Evolutionary conservation across 2,113 vertebrate genomes (phyloP).

Genomic region (Equus przewalskii): DNA sequence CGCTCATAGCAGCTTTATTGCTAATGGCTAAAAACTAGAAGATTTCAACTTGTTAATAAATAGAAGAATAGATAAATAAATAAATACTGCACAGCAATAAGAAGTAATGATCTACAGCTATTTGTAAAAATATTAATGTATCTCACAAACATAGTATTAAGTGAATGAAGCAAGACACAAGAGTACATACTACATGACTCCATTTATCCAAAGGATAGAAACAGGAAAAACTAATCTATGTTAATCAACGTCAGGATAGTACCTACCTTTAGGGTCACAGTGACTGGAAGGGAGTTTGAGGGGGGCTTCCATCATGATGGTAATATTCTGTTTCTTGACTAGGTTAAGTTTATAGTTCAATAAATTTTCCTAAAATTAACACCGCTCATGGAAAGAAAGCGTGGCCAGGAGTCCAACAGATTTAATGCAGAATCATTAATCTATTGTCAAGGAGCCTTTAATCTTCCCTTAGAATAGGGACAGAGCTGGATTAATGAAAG

Average conservation of each 20-base stretch:
- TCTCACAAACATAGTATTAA: neutral
- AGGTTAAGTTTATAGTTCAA: neutral
- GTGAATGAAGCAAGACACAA: neutral
- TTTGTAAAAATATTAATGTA: neutral
- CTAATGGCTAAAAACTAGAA: neutral
- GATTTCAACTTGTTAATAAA: neutral
- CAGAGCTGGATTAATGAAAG: slow-evolving; percentile 32
- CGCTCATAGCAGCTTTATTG: neutral
- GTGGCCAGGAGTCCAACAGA: neutral
- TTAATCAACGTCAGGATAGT: neutral
- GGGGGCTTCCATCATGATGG: neutral
- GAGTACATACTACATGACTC: neutral
- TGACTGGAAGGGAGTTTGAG: neutral
- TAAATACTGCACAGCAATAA: neutral
- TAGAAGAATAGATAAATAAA: neutral
- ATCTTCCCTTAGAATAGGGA: neutral
- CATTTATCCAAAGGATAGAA: neutral
- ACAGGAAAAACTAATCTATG: neutral
- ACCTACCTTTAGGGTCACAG: neutral
- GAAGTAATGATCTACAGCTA: neutral
- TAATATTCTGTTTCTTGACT: neutral
- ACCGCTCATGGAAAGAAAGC: neutral
- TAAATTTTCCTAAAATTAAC: slow-evolving; percentile 27
- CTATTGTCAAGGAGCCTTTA: neutral
- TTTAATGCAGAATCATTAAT: slow-evolving; percentile 33